phyloP scores from a whole-genome alignment of 2,888 invertebrate species.

The Himalopsyche japonica region DNA sequence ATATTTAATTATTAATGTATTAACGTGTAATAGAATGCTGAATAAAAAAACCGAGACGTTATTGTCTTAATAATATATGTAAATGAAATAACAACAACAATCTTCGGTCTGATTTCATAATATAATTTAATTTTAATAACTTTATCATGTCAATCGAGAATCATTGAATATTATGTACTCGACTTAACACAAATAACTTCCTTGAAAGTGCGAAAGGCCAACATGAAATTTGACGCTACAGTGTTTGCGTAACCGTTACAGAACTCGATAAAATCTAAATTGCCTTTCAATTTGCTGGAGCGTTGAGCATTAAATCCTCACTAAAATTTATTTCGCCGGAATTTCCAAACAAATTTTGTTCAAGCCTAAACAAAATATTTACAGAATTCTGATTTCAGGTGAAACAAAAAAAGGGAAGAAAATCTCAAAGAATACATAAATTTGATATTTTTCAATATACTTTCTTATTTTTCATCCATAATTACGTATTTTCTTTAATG shows the following conservation, averaged over 20 bases:
- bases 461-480: too few relatives aligned
- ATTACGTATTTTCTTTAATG: too few relatives aligned
- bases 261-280: conserved; percentile 18
- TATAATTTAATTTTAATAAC: not conserved
- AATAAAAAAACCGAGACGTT: too few relatives aligned
- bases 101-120: too few relatives aligned
- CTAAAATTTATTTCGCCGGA: conserved; percentile 9
- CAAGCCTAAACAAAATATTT: not conserved
- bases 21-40: too few relatives aligned
- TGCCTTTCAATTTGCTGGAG: conserved; percentile 24
- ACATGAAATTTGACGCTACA: conserved; percentile 10
- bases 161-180: not conserved
- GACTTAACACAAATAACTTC: not conserved
- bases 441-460: too few relatives aligned
- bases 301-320: conserved; percentile 6
- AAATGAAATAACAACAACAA: too few relatives aligned
- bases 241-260: conserved; percentile 16
- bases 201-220: not conserved
- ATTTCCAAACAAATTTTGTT: not conserved
- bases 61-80: too few relatives aligned
- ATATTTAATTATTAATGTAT: too few relatives aligned
- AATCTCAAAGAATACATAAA: too few relatives aligned
- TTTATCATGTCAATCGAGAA: not conserved
- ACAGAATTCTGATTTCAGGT: too few relatives aligned
- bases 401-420: too few relatives aligned